These are phyloP conservation scores for Heliconius eleuchia DNA, from an alignment of 1,140 invertebrate genomes.

Conservation along the genomic window DNA sequence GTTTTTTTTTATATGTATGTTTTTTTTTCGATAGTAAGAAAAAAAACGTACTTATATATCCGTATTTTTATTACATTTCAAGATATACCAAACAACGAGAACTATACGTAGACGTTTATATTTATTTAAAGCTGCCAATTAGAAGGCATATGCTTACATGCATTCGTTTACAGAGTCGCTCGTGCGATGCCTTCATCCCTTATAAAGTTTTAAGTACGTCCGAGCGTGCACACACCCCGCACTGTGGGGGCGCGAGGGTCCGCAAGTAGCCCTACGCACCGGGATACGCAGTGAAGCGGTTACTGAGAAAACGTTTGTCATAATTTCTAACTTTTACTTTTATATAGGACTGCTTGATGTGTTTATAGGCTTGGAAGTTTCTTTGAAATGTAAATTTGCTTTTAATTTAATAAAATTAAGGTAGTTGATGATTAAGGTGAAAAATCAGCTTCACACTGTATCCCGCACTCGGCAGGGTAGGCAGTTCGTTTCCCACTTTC, in stretches of 20 bases:
- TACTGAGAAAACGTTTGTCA: constrained; percentile 11
- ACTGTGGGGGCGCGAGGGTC: neutral
- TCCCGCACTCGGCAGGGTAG: no score
- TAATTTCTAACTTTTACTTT: neutral
- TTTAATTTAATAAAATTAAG: no score
- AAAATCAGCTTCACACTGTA: no score
- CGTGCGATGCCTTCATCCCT: constrained; percentile 38
- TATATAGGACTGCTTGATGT: no score
- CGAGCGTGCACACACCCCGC: neutral
- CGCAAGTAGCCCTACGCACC: constrained; percentile 28
- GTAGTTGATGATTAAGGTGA: no score
- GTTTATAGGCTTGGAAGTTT: no score
- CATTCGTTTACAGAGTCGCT: constrained; percentile 39
- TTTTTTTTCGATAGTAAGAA: no score
- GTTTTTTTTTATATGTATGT: no score
- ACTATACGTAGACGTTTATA: constrained; percentile 12
- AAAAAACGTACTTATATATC: no score
- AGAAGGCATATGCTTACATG: constrained; percentile 42
- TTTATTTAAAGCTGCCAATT: constrained; percentile 34
- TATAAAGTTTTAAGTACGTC: constrained; percentile 46
- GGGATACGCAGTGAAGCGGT: constrained; percentile 17
- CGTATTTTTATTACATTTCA: neutral
- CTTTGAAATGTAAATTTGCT: no score
- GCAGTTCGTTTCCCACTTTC: no score
- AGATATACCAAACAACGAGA: neutral